phyloP scores from a whole-genome alignment of 2,888 invertebrate species.

The Thyatira batis region DNA sequence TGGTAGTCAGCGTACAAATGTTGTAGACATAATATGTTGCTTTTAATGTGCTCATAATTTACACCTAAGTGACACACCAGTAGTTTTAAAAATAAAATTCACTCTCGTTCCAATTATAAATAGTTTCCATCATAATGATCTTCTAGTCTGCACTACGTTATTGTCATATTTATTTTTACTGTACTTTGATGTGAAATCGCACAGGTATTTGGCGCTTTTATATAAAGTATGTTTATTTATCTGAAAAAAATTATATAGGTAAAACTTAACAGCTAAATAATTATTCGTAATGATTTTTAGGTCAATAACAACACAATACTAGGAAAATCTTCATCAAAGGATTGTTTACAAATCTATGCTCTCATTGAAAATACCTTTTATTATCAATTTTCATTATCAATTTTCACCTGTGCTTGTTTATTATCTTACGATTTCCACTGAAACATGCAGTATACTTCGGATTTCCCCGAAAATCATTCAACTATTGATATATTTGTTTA shows the following conservation, averaged over 20 bases:
- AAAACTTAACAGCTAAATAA: too few species aligned
- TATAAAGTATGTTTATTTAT: too few species aligned
- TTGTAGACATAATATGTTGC: constrained; percentile 22
- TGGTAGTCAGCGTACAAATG: constrained; percentile 40
- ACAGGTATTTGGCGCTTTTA: too few species aligned
- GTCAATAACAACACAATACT: neutral
- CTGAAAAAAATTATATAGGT: too few species aligned
- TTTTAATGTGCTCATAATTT: neutral
- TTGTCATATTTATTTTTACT: too few species aligned
- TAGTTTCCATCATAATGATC: neutral
- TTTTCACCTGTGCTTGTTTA: neutral
- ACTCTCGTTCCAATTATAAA: neutral
- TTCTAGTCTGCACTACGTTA: too few species aligned
- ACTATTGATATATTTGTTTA: neutral
- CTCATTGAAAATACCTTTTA: neutral
- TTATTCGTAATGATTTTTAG: too few species aligned
- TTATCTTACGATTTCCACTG: neutral
- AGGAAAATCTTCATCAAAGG: neutral
- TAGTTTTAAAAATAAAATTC: neutral
- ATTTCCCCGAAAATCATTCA: neutral
- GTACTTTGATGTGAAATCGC: too few species aligned
- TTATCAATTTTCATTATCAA: too few species aligned
- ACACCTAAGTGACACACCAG: neutral
- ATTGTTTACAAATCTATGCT: neutral
- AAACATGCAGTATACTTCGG: neutral